phyloP scores from a whole-genome alignment of 2,888 invertebrate genomes.

The Boloria selene region DNA sequence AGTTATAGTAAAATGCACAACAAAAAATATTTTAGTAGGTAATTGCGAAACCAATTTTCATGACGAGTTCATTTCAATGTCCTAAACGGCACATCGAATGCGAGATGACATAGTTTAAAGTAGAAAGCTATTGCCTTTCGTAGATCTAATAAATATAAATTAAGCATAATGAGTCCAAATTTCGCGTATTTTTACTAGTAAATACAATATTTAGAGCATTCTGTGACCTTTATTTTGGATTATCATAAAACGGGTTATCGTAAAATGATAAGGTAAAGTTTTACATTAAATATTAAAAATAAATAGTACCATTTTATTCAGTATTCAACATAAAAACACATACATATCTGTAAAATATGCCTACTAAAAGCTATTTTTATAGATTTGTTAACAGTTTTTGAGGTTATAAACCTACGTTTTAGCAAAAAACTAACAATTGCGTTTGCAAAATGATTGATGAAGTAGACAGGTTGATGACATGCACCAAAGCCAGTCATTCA shows the following conservation, averaged over 20 bases:
- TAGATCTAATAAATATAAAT: slow-evolving; percentile 7
- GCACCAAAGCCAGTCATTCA: slow-evolving; percentile 47
- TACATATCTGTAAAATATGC: neutral
- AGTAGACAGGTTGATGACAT: slow-evolving; percentile 10
- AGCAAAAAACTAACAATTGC: slow-evolving; percentile 18
- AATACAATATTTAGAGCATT: neutral
- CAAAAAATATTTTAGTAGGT: no score
- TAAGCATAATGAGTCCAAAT: slow-evolving; percentile 1
- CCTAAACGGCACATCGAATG: slow-evolving; percentile 45
- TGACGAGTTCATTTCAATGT: no score
- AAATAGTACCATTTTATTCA: neutral
- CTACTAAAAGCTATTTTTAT: neutral
- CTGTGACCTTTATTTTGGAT: slow-evolving; percentile 3
- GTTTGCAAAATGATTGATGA: slow-evolving; percentile 19
- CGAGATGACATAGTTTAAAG: slow-evolving; percentile 65
- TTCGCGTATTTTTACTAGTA: slow-evolving; percentile 3
- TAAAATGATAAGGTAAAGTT: slow-evolving; percentile 5
- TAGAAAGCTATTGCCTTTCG: slow-evolving; percentile 24
- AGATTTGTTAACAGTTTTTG: neutral
- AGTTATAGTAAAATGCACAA: slow-evolving; percentile 18
- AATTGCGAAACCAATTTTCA: no score
- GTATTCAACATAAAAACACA: neutral
- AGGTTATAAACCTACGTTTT: neutral
- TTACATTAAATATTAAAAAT: neutral
- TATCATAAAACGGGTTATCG: slow-evolving; percentile 3